These are phyloP conservation scores for Poeciliopsis paucimaculata DNA, from an alignment of 2,797 vertebrate species.

Conservation along the genomic window DNA sequence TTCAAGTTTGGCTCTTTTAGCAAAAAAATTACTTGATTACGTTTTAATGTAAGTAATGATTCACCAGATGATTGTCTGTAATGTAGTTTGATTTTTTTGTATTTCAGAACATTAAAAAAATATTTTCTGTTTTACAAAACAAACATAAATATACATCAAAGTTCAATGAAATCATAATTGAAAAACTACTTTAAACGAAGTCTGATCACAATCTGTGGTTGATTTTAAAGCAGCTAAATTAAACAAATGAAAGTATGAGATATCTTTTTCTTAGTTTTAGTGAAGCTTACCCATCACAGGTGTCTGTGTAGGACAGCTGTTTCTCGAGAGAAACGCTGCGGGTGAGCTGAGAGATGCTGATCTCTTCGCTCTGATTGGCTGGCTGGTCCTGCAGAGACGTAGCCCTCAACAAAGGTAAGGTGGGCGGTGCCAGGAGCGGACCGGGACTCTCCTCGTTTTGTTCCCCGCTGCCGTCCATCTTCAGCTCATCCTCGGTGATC, in stretches of 20 bases:
- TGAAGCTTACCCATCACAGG: conserved; percentile 68
- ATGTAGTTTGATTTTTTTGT: neutral
- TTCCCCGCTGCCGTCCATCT: conserved; percentile 53
- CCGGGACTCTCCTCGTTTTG: conserved; percentile 50
- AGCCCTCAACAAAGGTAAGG: conserved; percentile 80
- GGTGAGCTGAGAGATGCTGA: conserved; percentile 51
- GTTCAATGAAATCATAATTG: neutral
- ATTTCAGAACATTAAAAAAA: neutral
- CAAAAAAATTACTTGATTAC: neutral
- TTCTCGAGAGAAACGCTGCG: conserved; percentile 82
- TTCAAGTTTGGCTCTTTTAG: neutral
- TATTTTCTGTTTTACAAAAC: neutral
- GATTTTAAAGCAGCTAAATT: neutral
- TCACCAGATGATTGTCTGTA: neutral
- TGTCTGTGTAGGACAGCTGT: conserved; percentile 61
- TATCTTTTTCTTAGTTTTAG: neutral
- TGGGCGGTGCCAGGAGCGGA: conserved; percentile 62
- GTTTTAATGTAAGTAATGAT: neutral
- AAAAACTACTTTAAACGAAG: neutral
- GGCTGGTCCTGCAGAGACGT: conserved; percentile 84
- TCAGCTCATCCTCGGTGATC: conserved; percentile 49
- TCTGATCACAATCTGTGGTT: neutral
- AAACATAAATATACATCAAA: neutral
- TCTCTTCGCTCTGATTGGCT: conserved; percentile 56
- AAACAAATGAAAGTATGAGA: neutral